Conservation (phyloP, 2,888 invertebrate genomes). For the Cacoxenus indagator region DNA sequence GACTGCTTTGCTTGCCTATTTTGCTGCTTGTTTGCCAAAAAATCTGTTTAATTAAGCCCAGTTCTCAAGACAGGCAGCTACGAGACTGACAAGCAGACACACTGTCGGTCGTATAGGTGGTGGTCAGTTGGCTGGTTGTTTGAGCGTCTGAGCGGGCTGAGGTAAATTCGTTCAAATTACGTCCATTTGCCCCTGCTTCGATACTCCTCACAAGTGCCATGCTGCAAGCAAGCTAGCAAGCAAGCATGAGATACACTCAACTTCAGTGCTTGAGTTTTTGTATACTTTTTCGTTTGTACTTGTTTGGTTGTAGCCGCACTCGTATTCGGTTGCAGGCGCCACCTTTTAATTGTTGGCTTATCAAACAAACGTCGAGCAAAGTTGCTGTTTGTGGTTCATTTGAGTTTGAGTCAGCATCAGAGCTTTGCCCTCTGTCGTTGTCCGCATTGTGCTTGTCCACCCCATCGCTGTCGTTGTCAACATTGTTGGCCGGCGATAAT, state of each 20-base stretch:
- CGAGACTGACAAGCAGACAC: not conserved
- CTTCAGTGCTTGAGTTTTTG: not conserved
- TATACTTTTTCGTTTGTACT: not conserved
- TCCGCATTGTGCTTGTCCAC: not conserved
- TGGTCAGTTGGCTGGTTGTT: too few species aligned
- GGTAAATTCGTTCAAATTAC: not conserved
- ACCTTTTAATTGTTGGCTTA: not conserved
- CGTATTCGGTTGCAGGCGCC: not conserved
- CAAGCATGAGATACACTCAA: not conserved
- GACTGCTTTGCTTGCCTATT: not conserved
- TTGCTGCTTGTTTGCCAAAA: slow-evolving; percentile 34
- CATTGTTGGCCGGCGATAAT: slow-evolving; percentile 18
- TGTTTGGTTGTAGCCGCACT: not conserved
- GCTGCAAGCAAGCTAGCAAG: not conserved
- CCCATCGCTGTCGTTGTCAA: not conserved
- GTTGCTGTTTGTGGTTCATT: slow-evolving; percentile 13
- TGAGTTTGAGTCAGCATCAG: not conserved
- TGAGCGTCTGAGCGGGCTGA: not conserved
- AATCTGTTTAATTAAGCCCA: slow-evolving; percentile 22
- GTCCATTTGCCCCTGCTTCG: not conserved
- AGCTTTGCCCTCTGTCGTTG: not conserved
- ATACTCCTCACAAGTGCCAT: not conserved
- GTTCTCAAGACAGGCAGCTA: not conserved
- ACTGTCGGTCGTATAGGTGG: too few species aligned
- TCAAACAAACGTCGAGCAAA: not conserved